A percentile compares a stretch with the other conserved stretches of the same genome.
Conservation (phyloP, 2,113 vertebrate species). For the Oostethus manadensis region DNA sequence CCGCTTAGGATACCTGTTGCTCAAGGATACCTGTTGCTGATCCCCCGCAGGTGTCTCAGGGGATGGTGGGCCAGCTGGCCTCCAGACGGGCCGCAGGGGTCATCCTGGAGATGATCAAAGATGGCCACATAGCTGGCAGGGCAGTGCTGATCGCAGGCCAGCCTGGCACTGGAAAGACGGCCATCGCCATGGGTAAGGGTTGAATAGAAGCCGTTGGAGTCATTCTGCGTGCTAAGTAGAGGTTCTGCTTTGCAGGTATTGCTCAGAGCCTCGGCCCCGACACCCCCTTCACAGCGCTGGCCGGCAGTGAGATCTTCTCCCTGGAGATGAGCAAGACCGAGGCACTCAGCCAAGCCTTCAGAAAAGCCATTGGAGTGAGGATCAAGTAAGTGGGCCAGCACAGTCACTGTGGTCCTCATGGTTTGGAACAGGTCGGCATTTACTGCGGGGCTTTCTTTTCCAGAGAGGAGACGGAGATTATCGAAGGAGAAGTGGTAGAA, state of each 20-base stretch:
- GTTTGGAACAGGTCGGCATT: not conserved
- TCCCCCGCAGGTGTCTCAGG: slow-evolving; percentile 82
- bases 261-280: slow-evolving; percentile 84
- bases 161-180: slow-evolving; percentile 89
- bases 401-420: not conserved
- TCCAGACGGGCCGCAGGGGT: slow-evolving; percentile 84
- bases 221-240: not conserved
- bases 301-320: slow-evolving; percentile 91
- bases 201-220: slow-evolving; percentile 2
- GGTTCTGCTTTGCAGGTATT: slow-evolving; percentile 71
- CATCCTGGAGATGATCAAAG: slow-evolving; percentile 91
- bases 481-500: slow-evolving; percentile 93
- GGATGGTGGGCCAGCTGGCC: slow-evolving; percentile 90
- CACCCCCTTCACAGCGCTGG: slow-evolving; percentile 87
- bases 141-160: slow-evolving; percentile 87
- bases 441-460: slow-evolving; percentile 9
- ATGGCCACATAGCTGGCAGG: slow-evolving; percentile 89
- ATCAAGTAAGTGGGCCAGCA: slow-evolving; percentile 78
- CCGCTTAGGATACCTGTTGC: not conserved
- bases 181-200: slow-evolving; percentile 87
- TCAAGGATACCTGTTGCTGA: slow-evolving; percentile 1
- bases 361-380: slow-evolving; percentile 87
- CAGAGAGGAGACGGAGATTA: slow-evolving; percentile 93
- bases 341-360: slow-evolving; percentile 87
- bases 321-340: slow-evolving; percentile 95